Conservation (phyloP, 2,113 vertebrate genomes). For the Grammomys surdaster region DNA sequence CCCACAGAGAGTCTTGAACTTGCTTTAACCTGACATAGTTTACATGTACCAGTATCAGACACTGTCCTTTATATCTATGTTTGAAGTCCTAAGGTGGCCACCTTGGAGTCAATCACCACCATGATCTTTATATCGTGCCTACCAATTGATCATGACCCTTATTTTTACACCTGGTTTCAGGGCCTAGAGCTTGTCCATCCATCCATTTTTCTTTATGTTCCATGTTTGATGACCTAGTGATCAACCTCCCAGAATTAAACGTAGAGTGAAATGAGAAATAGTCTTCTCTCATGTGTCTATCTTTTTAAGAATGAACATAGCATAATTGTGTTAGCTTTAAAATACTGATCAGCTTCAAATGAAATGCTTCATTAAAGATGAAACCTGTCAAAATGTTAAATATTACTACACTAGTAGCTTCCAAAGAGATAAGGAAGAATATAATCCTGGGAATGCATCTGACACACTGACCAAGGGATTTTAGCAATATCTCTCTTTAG, state of each 20-base stretch:
- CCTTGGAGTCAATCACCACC: not conserved
- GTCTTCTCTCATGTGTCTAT: not conserved
- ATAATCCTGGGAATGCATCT: slow-evolving; percentile 43
- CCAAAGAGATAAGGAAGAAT: not conserved
- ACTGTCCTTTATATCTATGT: not conserved
- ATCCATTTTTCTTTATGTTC: not conserved
- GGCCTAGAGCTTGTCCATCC: not conserved
- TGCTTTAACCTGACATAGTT: not conserved
- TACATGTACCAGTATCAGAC: no score
- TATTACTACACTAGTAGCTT: not conserved
- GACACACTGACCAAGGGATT: slow-evolving; percentile 19
- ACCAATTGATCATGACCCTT: not conserved
- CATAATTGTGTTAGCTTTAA: slow-evolving; percentile 10
- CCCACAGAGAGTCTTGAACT: not conserved
- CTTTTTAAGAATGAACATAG: not conserved
- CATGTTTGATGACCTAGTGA: not conserved
- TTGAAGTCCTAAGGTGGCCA: not conserved
- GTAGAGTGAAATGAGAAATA: not conserved
- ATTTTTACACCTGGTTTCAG: not conserved
- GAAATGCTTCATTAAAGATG: slow-evolving; percentile 38
- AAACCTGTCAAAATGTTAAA: not conserved
- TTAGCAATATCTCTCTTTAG: not conserved
- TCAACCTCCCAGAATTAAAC: not conserved
- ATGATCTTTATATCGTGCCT: no score
- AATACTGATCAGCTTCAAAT: slow-evolving; percentile 51